A percentile compares a stretch with the other conserved stretches of the same genome.
Conservation (phyloP, 2,888 invertebrate genomes). For the Cheilosia impressa region DNA sequence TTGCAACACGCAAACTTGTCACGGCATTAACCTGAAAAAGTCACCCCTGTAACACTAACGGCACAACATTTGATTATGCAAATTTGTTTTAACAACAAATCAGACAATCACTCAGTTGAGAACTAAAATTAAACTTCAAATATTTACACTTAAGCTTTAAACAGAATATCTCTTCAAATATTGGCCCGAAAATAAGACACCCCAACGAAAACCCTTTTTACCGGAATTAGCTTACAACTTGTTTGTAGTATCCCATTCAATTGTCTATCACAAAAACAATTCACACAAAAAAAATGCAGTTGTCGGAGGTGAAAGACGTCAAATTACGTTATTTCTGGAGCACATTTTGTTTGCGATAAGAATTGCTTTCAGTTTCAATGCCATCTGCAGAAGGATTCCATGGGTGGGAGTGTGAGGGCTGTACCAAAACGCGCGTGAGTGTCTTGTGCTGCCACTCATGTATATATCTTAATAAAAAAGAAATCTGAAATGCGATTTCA, state of each 20-base stretch:
- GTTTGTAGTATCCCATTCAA: not conserved
- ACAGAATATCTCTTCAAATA: constrained; percentile 1
- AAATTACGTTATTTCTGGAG: not conserved
- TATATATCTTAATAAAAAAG: constrained; percentile 30
- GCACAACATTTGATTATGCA: constrained; percentile 28
- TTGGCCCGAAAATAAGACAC: not conserved
- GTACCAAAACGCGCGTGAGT: not conserved
- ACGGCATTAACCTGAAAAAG: not conserved
- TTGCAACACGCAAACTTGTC: not conserved
- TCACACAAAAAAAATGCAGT: not conserved
- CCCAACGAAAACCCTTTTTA: not conserved
- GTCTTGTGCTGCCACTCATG: not conserved
- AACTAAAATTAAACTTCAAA: constrained; percentile 32
- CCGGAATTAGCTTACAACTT: not conserved
- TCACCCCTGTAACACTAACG: not conserved
- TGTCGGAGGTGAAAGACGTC: not conserved
- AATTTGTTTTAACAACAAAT: constrained; percentile 41
- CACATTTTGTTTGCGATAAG: not conserved
- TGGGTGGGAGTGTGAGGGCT: not conserved
- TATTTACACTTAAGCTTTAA: constrained; percentile 5
- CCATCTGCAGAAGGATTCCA: not conserved
- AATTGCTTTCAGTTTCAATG: constrained; percentile 35
- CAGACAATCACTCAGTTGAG: constrained; percentile 11
- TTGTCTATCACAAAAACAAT: not conserved
- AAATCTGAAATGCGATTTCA: constrained; percentile 37